These are phyloP conservation scores for Papilio xuthus DNA, from an alignment of 1,140 invertebrate genomes.

Conservation along the genomic window DNA sequence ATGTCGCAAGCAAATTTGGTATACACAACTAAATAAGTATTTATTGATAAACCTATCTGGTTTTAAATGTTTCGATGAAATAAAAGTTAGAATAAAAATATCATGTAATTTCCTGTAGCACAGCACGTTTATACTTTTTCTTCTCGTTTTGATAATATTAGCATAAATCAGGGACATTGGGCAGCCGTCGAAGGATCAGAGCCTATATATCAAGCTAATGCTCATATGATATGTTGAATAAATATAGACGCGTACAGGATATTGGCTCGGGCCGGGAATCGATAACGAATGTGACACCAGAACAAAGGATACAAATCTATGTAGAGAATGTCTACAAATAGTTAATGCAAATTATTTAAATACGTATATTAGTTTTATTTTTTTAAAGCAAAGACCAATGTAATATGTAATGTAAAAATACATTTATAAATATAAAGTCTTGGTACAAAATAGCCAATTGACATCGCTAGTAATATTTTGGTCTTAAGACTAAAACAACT, in stretches of 20 bases:
- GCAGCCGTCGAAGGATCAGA: conserved; percentile 59
- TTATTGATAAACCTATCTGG: too few relatives aligned
- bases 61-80: not conserved
- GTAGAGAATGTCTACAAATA: not conserved
- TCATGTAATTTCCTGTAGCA: not conserved
- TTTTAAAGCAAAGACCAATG: too few relatives aligned
- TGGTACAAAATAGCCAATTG: too few relatives aligned
- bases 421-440: too few relatives aligned
- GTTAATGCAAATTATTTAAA: not conserved
- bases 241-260: conserved; percentile 73
- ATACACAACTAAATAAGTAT: too few relatives aligned
- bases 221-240: conserved; percentile 80
- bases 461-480: not conserved
- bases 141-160: conserved; percentile 51
- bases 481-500: not conserved
- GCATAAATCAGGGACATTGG: conserved; percentile 67
- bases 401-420: too few relatives aligned
- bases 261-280: conserved; percentile 67
- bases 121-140: conserved; percentile 16
- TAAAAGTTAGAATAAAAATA: not conserved
- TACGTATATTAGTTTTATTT: not conserved
- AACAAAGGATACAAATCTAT: conserved; percentile 53
- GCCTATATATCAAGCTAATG: conserved; percentile 79
- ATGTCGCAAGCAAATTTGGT: too few relatives aligned
- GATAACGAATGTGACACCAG: conserved; percentile 72